Evolutionary conservation across 2,888 invertebrate species (phyloP).

Genomic region (Habrosyne pyritoides): DNA sequence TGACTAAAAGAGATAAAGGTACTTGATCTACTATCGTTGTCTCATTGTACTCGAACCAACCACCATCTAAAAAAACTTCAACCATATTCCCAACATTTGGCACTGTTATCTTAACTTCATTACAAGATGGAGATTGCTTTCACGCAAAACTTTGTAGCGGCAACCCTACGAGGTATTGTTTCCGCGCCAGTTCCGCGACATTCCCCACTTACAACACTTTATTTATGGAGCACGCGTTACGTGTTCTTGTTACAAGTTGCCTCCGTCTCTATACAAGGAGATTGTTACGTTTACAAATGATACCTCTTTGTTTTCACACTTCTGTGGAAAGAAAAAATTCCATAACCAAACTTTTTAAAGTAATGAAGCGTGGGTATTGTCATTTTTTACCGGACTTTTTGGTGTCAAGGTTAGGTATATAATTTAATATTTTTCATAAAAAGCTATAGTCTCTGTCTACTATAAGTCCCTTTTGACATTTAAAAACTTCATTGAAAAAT

Average conservation of each 20-base stretch:
- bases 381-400: too few species aligned
- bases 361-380: too few species aligned
- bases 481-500: too few species aligned
- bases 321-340: not conserved
- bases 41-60: too few species aligned
- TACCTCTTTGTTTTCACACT: conserved; percentile 3
- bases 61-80: not conserved
- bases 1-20: too few species aligned
- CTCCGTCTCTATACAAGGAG: not conserved
- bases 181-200: conserved; percentile 4
- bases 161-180: conserved; percentile 2
- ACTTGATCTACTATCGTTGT: too few species aligned
- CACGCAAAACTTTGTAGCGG: not conserved
- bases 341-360: not conserved
- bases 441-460: too few species aligned
- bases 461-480: too few species aligned
- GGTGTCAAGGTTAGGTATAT: too few species aligned
- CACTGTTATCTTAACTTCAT: not conserved
- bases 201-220: not conserved
- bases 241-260: conserved; percentile 9
- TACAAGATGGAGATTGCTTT: not conserved
- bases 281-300: not conserved
- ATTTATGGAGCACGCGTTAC: conserved; percentile 6
- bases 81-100: not conserved
- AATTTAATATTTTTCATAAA: too few species aligned